These are phyloP conservation scores for Nemotelus pantherinus DNA, from an alignment of 2,888 invertebrate genomes.

Conservation along the genomic window DNA sequence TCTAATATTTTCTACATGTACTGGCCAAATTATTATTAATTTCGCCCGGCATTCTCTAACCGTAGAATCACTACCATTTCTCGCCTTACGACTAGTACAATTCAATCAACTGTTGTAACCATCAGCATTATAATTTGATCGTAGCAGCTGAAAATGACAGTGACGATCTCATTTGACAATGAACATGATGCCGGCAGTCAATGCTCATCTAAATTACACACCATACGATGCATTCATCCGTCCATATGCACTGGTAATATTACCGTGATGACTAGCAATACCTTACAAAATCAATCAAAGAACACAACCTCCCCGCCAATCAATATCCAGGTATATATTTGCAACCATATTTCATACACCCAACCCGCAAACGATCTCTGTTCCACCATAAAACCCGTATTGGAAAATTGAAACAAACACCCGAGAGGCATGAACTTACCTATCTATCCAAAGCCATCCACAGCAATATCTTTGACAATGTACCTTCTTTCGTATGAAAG, in stretches of 20 bases:
- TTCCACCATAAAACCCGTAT: constrained; percentile 16
- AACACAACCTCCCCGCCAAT: not conserved
- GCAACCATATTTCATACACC: not conserved
- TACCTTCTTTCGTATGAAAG: not conserved
- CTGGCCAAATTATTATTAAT: too few species aligned
- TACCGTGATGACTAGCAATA: not conserved
- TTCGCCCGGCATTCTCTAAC: too few species aligned
- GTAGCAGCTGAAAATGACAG: not conserved
- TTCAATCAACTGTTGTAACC: too few species aligned
- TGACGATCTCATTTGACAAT: not conserved
- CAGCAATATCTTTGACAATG: constrained; percentile 9
- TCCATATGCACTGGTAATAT: too few species aligned
- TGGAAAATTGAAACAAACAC: constrained; percentile 22
- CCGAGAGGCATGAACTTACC: constrained; percentile 10
- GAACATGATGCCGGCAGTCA: not conserved
- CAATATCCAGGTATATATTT: not conserved
- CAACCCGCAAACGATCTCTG: not conserved
- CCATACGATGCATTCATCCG: too few species aligned
- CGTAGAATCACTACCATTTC: too few species aligned
- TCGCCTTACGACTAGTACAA: too few species aligned
- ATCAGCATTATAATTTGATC: not conserved
- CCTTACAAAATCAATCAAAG: constrained; percentile 19
- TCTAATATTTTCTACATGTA: too few species aligned
- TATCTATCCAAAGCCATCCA: constrained; percentile 1
- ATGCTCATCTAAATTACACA: not conserved